Evolutionary conservation across 2,888 invertebrate species (phyloP), one percentile per base, ranked within the genome.

Genomic region (Athetis lepigone): DNA sequence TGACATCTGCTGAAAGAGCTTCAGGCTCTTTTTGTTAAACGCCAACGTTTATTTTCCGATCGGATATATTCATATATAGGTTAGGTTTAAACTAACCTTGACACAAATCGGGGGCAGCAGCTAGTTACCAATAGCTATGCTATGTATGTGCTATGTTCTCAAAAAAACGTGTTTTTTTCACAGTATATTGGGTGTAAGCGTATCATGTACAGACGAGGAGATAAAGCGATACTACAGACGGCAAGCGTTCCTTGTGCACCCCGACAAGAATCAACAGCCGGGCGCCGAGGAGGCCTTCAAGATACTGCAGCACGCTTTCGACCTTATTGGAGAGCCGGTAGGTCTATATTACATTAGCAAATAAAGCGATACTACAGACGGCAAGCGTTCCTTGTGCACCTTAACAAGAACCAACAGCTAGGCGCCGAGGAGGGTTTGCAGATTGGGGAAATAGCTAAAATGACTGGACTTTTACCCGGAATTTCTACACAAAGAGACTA

Each of bases 251-350:
- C 95, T 99, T 39, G 99, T 99, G 37, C 99, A 99, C 94, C 99
- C 99, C 0, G 99, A 99, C 88, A 99, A 99, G 94, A 99, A 99
- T 91, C 97, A 97, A 85, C 98, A 98, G 88, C 98, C 98, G 4
- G 99, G 99, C 29, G 98, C 99, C 0, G 99, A 99, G 87, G 99
- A 99, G 92, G 98, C 99, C 37, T 99, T 99, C 91, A 99, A 99
- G 94, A 98, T 99, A 87, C 95, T 99, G 76, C 98, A 98, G 82
- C 98, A 98, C 87, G 99, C 99, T 7, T 99, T 99, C 92, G 98
- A 99, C 89, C 96, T 98, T 87, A 98, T 99, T 80, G 98, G 98
- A 25, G 98, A 98, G 91, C 97, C 98, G 82, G 98, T 98, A 89
- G 94, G 95, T 87, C 80, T 82, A 71, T 42, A n/a, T 80, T 87